These are phyloP conservation scores for Platorchestia sp. DNA, from an alignment of 1,140 invertebrate genomes.

Conservation along the genomic window DNA sequence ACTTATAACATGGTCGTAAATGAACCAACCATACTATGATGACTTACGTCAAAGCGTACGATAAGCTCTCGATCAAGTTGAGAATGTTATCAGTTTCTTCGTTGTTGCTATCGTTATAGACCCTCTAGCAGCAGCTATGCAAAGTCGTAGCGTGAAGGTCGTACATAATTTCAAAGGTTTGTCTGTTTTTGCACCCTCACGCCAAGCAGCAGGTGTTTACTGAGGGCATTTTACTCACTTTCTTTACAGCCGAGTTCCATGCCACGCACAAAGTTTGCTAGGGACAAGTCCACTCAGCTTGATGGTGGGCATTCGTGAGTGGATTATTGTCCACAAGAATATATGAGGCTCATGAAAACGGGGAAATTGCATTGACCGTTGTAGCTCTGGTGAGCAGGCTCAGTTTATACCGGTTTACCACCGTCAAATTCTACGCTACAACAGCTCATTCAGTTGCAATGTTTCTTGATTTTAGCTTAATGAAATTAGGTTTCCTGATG, in stretches of 20 bases:
- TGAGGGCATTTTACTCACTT: neutral
- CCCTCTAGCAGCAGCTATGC: neutral
- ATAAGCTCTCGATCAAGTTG: neutral
- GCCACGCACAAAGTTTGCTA: neutral
- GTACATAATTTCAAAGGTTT: neutral
- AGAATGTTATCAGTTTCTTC: neutral
- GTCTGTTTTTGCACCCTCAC: neutral
- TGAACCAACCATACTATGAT: neutral
- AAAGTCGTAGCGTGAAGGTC: neutral
- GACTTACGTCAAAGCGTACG: neutral
- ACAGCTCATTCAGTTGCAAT: neutral
- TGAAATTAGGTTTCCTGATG: neutral
- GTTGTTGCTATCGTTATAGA: neutral
- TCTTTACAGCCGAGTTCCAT: neutral
- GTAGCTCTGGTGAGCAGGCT: neutral
- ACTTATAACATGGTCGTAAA: neutral
- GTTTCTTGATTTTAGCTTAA: neutral
- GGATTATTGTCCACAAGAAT: slow-evolving; percentile 11
- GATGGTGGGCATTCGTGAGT: neutral
- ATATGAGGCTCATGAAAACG: neutral
- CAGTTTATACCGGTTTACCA: neutral
- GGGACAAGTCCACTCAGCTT: neutral
- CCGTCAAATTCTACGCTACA: neutral
- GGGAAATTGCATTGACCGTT: neutral
- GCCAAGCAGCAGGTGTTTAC: neutral